A percentile compares a stretch with the other conserved stretches of the same genome.
phyloP scores from a whole-genome alignment of 2,888 invertebrate genomes.

The Spatulosminthurus flaviceps region DNA sequence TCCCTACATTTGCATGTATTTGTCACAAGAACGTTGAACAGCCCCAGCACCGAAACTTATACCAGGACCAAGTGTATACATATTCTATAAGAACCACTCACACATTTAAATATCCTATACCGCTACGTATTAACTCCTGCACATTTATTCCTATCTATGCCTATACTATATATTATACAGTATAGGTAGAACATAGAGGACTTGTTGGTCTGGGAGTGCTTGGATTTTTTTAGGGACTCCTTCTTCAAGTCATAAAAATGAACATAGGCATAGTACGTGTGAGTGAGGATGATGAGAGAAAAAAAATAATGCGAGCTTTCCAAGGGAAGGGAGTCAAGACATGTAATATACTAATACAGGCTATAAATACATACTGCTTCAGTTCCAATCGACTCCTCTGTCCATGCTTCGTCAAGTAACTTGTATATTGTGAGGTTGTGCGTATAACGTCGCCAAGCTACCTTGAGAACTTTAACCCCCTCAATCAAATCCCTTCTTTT shows the following conservation, averaged over 20 bases:
- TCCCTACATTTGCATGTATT: slow-evolving; percentile 47
- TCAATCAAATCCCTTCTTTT: slow-evolving; percentile 46
- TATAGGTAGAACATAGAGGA: no score
- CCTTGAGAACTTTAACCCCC: slow-evolving; percentile 45
- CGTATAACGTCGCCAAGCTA: slow-evolving; percentile 29
- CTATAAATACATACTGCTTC: no score
- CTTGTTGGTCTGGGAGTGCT: not conserved
- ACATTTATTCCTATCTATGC: not conserved
- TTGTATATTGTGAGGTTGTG: slow-evolving; percentile 9
- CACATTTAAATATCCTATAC: no score
- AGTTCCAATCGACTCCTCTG: no score
- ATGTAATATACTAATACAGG: no score
- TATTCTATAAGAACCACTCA: no score
- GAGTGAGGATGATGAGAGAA: slow-evolving; percentile 23
- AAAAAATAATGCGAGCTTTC: slow-evolving; percentile 23
- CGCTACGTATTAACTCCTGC: no score
- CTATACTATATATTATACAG: no score
- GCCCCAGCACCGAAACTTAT: slow-evolving; percentile 6
- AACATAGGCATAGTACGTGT: slow-evolving; percentile 4
- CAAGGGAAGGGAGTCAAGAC: no score
- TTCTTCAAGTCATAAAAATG: slow-evolving; percentile 21
- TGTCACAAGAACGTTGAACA: slow-evolving; percentile 38
- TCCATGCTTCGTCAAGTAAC: no score
- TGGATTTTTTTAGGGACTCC: slow-evolving; percentile 1
- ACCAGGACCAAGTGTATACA: no score